Percentiles rank a stretch among this genome's conserved stretches.
phyloP scores from a whole-genome alignment of 2,113 vertebrate genomes.

The Stigmatopora argus region DNA sequence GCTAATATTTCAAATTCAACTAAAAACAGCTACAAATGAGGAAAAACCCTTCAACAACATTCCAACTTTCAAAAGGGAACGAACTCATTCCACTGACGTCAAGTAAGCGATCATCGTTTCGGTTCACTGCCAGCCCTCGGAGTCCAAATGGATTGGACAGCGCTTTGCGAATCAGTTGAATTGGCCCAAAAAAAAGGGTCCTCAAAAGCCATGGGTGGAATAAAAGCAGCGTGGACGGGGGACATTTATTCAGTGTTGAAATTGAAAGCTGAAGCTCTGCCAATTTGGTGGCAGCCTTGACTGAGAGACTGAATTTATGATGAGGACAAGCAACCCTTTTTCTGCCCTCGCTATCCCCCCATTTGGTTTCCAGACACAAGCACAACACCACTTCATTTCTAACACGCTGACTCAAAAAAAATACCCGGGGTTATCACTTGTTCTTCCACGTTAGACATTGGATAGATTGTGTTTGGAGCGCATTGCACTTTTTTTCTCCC shows the following conservation, averaged over 20 bases:
- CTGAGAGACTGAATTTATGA: slow-evolving; percentile 39
- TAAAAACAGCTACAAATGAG: too few species aligned
- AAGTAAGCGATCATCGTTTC: too few species aligned
- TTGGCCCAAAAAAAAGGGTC: slow-evolving; percentile 9
- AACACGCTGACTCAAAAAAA: neutral
- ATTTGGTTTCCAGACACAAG: neutral
- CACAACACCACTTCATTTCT: slow-evolving; percentile 17
- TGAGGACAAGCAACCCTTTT: slow-evolving; percentile 30
- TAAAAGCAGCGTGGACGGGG: slow-evolving; percentile 24
- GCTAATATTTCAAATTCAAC: too few species aligned
- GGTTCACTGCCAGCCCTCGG: too few species aligned
- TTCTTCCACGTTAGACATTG: neutral
- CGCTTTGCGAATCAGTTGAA: neutral
- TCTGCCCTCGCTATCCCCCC: slow-evolving; percentile 10
- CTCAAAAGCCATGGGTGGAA: slow-evolving; percentile 24
- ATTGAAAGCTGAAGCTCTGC: slow-evolving; percentile 30
- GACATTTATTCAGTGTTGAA: slow-evolving; percentile 30
- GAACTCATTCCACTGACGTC: too few species aligned
- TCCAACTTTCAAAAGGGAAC: too few species aligned
- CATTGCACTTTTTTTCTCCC: slow-evolving; percentile 16
- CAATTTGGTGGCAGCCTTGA: slow-evolving; percentile 42
- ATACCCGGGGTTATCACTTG: neutral
- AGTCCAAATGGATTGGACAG: neutral
- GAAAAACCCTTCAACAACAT: too few species aligned
- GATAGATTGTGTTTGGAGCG: slow-evolving; percentile 11